These are phyloP conservation scores for Erythrocebus patas DNA, from an alignment of 2,113 vertebrate species.

Conservation along the genomic window DNA sequence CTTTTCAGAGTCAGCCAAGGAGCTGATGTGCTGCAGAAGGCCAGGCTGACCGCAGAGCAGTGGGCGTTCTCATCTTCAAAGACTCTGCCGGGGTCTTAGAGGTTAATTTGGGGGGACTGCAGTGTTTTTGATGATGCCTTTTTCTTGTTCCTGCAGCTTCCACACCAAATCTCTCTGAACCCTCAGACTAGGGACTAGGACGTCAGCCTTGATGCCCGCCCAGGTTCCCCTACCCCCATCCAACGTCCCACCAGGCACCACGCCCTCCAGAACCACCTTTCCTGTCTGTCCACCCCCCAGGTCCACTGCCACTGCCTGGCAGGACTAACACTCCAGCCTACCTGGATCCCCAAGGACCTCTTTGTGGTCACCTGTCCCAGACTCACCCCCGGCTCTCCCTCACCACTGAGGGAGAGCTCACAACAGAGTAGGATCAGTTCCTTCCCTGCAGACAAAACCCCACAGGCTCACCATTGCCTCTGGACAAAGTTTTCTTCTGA, in stretches of 20 bases:
- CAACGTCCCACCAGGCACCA: accelerated
- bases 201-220: accelerated
- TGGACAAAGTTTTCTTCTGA: background rate
- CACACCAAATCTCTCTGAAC: background rate
- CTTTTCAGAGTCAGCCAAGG: background rate
- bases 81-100: accelerated
- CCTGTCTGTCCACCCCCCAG: accelerated
- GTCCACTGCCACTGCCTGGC: background rate
- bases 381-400: accelerated
- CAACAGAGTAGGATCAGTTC: accelerated
- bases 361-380: background rate
- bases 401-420: background rate
- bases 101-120: background rate
- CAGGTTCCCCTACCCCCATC: background rate
- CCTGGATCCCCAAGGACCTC: background rate
- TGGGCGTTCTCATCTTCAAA: accelerated
- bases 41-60: accelerated
- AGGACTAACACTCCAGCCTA: background rate
- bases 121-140: too few species aligned
- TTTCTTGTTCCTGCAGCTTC: background rate
- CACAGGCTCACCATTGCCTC: accelerated
- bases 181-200: background rate
- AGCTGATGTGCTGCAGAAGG: accelerated
- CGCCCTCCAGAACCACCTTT: background rate
- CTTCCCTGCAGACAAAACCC: background rate